Conservation (phyloP, 2,888 invertebrate genomes). For the Chorisops tibialis region DNA sequence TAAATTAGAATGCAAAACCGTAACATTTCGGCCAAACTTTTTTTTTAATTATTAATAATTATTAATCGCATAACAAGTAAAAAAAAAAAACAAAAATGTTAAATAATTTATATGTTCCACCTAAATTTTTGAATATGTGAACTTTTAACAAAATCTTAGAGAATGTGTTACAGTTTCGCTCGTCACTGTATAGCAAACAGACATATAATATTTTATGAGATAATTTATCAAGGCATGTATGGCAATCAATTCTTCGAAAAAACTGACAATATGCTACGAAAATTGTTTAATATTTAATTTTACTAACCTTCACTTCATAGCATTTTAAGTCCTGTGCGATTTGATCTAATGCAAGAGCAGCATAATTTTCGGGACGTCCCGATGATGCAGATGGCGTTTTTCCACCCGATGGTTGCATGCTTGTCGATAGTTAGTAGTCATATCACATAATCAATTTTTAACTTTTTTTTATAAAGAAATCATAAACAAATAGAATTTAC, state of each 20-base stretch:
- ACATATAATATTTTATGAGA: too few relatives aligned
- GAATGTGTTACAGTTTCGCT: too few relatives aligned
- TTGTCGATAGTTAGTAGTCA: constrained; percentile 49
- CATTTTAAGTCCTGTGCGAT: constrained; percentile 53
- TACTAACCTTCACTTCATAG: constrained; percentile 42
- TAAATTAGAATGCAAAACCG: too few relatives aligned
- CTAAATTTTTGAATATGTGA: too few relatives aligned
- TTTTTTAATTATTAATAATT: too few relatives aligned
- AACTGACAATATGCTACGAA: background rate
- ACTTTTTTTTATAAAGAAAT: background rate
- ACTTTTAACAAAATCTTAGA: too few relatives aligned
- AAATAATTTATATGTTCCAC: too few relatives aligned
- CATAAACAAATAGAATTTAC: background rate
- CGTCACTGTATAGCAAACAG: too few relatives aligned
- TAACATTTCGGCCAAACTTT: too few relatives aligned
- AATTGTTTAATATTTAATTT: too few relatives aligned
- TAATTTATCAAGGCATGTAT: background rate
- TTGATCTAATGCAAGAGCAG: constrained; percentile 52
- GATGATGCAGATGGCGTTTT: constrained; percentile 44
- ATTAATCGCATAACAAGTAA: too few relatives aligned
- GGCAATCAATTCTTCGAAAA: background rate
- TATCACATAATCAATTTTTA: constrained; percentile 44
- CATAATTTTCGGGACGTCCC: constrained; percentile 51
- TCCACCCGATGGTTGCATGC: constrained; percentile 54
- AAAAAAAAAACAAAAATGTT: too few relatives aligned